Percentiles rank a stretch among this genome's conserved stretches.
Conservation (phyloP, 1,140 invertebrate genomes). For the Drosophila santomea region DNA sequence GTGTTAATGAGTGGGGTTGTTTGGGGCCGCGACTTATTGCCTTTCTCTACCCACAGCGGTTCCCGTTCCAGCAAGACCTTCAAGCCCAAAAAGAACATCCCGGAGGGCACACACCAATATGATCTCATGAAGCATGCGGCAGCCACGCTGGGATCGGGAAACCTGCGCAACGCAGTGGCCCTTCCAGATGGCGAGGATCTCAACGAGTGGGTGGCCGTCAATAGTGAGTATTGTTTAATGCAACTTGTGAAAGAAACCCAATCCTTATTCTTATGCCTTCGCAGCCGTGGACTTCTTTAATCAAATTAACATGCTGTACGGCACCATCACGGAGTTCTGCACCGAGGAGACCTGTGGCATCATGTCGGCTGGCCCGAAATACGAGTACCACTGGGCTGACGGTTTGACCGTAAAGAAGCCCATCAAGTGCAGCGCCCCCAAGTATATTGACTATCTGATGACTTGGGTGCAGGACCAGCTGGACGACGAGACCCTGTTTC, state of each 20-base stretch:
- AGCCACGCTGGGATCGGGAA: slow-evolving; percentile 98
- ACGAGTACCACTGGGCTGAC: slow-evolving; percentile 99
- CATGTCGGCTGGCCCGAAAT: slow-evolving; percentile 99
- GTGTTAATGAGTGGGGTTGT: slow-evolving; percentile 19
- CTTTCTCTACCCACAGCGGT: slow-evolving; percentile 55
- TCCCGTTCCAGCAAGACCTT: slow-evolving; percentile 96
- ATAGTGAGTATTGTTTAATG: slow-evolving; percentile 90
- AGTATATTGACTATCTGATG: slow-evolving; percentile 99
- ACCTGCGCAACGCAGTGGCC: slow-evolving; percentile 97
- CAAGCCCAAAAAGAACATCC: slow-evolving; percentile 99
- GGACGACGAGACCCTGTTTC: slow-evolving; percentile 99
- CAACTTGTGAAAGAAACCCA: too few relatives aligned
- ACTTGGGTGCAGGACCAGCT: slow-evolving; percentile 99
- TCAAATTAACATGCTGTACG: slow-evolving; percentile 99
- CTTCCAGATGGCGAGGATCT: slow-evolving; percentile 99
- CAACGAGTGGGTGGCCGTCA: slow-evolving; percentile 99
- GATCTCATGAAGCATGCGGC: slow-evolving; percentile 99
- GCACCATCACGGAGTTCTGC: slow-evolving; percentile 99
- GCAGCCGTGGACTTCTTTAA: slow-evolving; percentile 99
- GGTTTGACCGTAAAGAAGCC: slow-evolving; percentile 99
- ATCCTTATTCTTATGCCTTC: slow-evolving; percentile 2
- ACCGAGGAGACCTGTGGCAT: slow-evolving; percentile 98
- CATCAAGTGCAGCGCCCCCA: slow-evolving; percentile 99
- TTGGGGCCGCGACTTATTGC: slow-evolving; percentile 30
- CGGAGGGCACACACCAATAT: slow-evolving; percentile 99